Conservation (phyloP, 2,888 invertebrate genomes). For the Alloscopus bannaensis region DNA sequence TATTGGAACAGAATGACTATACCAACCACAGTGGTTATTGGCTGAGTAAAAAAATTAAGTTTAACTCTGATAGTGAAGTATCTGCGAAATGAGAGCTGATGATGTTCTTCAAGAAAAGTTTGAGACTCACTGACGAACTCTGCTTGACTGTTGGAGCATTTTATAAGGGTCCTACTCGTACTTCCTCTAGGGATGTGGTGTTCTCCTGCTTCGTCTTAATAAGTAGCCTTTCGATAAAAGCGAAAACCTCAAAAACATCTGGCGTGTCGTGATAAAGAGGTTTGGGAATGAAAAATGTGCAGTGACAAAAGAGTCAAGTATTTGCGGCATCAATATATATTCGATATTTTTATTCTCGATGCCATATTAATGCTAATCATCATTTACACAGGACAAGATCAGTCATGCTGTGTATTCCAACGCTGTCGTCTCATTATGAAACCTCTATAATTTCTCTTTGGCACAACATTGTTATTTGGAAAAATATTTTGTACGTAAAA, state of each 20-base stretch:
- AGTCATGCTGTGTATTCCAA: too few relatives aligned
- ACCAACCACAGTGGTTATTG: too few relatives aligned
- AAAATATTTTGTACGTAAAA: too few relatives aligned
- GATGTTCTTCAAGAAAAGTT: slow-evolving; percentile 33
- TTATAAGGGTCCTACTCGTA: slow-evolving; percentile 68
- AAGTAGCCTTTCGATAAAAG: slow-evolving; percentile 64
- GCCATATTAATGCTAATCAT: neutral
- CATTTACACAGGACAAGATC: too few relatives aligned
- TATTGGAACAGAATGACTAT: neutral
- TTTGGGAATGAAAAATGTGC: slow-evolving; percentile 7
- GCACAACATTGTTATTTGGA: too few relatives aligned
- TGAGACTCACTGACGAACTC: slow-evolving; percentile 48
- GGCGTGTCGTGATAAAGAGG: slow-evolving; percentile 68
- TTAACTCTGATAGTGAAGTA: slow-evolving; percentile 11
- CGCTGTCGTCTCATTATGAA: too few relatives aligned
- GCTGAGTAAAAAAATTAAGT: slow-evolving; percentile 25
- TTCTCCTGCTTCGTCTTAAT: slow-evolving; percentile 35
- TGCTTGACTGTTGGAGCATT: slow-evolving; percentile 52
- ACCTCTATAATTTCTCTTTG: too few relatives aligned
- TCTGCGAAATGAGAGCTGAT: slow-evolving; percentile 16
- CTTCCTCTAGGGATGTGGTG: slow-evolving; percentile 73
- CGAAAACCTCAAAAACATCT: slow-evolving; percentile 72
- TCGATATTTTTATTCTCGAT: neutral
- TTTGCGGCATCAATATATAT: neutral
- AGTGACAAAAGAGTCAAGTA: slow-evolving; percentile 12